A percentile compares a stretch with the other conserved stretches of the same genome.
These are phyloP conservation scores for Blennius ocellaris DNA, from an alignment of 2,113 vertebrate species.

Conservation along the genomic window DNA sequence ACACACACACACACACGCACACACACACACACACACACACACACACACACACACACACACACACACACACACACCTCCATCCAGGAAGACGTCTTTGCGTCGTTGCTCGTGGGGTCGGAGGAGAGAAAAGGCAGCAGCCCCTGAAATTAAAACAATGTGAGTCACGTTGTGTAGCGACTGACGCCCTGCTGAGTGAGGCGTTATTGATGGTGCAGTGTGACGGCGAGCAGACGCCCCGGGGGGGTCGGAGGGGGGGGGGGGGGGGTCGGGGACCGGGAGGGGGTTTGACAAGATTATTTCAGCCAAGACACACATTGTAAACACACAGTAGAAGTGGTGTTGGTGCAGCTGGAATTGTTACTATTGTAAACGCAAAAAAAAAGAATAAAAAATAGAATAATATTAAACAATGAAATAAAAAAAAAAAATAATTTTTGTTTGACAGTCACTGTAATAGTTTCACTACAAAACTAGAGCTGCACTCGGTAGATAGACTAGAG, in stretches of 20 bases:
- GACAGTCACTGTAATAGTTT: no score
- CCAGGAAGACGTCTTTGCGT: background rate
- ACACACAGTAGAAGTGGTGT: background rate
- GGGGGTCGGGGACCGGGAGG: no score
- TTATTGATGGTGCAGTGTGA: conserved; percentile 41
- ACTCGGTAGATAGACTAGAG: no score
- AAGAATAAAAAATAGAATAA: no score
- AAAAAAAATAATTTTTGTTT: no score
- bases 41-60: no score
- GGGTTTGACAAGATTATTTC: no score
- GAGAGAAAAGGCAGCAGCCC: background rate
- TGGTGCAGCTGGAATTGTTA: background rate
- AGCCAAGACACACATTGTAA: no score
- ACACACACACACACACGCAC: background rate
- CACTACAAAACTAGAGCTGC: no score
- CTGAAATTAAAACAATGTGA: conserved; percentile 15
- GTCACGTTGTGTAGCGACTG: background rate
- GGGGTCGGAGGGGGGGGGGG: no score
- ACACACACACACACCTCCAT: background rate
- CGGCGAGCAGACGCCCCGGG: conserved; percentile 36
- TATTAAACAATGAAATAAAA: no score
- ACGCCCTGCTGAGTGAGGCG: conserved; percentile 1
- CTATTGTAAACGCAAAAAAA: no score
- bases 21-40: background rate
- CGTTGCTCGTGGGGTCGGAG: background rate